A percentile compares a stretch with the other conserved stretches of the same genome.
Evolutionary conservation across 2,797 vertebrate genomes (phyloP).

Genomic region (Sylvilagus floridanus): DNA sequence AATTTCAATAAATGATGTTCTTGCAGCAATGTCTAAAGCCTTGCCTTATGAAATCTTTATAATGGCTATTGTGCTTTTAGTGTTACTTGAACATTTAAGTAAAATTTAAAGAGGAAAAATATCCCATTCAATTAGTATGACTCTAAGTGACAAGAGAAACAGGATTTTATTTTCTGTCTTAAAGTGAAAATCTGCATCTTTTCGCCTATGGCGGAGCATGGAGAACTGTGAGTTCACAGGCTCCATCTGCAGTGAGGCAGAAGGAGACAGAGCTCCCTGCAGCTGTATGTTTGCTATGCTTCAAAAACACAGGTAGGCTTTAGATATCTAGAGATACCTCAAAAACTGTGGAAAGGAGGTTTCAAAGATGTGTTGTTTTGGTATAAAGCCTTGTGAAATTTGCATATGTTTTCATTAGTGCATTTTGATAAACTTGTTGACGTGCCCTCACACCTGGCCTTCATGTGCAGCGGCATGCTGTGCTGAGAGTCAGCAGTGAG

Average conservation of each 20-base stretch:
- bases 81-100: constrained; percentile 34
- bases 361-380: too few relatives aligned
- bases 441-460: too few relatives aligned
- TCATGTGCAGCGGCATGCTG: not conserved
- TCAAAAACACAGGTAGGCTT: not conserved
- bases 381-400: too few relatives aligned
- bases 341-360: too few relatives aligned
- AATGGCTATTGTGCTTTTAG: not conserved
- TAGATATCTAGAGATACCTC: not conserved
- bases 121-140: not conserved
- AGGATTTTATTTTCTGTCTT: constrained; percentile 8
- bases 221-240: not conserved
- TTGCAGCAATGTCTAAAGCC: not conserved
- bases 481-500: not conserved
- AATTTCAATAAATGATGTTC: constrained; percentile 54
- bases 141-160: not conserved
- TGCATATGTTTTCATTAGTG: too few relatives aligned
- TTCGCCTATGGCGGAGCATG: constrained; percentile 6
- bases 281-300: not conserved
- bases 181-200: not conserved
- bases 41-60: not conserved
- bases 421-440: too few relatives aligned
- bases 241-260: not conserved
- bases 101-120: not conserved
- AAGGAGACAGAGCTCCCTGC: not conserved